phyloP scores from a whole-genome alignment of 2,888 invertebrate genomes.

The Macrostomum cliftonense region DNA sequence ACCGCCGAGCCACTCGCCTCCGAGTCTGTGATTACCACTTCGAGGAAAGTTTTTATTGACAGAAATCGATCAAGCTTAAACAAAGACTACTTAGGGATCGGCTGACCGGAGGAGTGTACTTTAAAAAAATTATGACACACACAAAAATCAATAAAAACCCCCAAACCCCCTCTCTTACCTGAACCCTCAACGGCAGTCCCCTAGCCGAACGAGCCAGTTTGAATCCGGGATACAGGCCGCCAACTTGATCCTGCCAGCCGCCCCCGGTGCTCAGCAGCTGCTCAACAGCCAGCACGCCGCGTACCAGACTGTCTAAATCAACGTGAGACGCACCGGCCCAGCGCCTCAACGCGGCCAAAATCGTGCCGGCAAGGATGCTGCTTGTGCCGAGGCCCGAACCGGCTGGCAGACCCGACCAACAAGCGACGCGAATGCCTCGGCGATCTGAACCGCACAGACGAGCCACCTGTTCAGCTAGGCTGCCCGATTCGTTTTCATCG shows the following conservation, averaged over 20 bases:
- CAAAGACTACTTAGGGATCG: no score
- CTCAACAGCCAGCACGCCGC: conserved; percentile 41
- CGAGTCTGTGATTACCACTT: no score
- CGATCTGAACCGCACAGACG: conserved; percentile 12
- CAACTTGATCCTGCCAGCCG: conserved; percentile 45
- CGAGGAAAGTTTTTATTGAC: no score
- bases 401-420: conserved; percentile 40
- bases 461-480: conserved; percentile 13
- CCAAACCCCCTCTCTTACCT: no score
- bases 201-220: neutral
- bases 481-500: conserved; percentile 4
- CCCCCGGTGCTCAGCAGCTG: conserved; percentile 44
- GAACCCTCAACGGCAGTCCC: neutral
- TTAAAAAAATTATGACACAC: no score
- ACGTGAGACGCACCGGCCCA: conserved; percentile 30
- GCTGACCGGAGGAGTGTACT: no score
- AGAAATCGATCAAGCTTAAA: no score
- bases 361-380: conserved; percentile 42
- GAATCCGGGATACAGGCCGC: conserved; percentile 27
- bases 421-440: conserved; percentile 38
- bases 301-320: conserved; percentile 31
- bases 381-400: conserved; percentile 45
- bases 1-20: no score
- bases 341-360: conserved; percentile 39
- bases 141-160: no score